Conservation (phyloP, 64 coral and sea anemone genomes). For the Orbicella faveolata region DNA sequence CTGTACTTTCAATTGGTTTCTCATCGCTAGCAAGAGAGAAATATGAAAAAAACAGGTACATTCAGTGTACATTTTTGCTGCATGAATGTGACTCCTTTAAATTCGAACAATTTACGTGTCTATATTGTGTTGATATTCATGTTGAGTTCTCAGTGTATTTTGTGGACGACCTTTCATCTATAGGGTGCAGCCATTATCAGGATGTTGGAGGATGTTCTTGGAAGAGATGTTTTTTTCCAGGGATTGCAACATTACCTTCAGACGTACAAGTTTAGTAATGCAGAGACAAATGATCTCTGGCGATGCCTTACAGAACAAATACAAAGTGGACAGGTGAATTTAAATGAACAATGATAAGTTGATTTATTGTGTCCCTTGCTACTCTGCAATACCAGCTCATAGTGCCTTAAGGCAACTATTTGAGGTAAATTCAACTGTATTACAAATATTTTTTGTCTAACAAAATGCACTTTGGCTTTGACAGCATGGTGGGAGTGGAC, state of each 20-base stretch:
- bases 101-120: too few species aligned
- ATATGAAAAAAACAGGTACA: too few species aligned
- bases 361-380: too few species aligned
- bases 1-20: too few species aligned
- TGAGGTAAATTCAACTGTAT: neutral
- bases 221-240: conserved; percentile 62
- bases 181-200: conserved; percentile 90
- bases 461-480: neutral
- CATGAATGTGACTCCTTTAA: too few species aligned
- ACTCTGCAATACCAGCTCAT: too few species aligned
- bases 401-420: too few species aligned
- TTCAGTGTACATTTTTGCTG: too few species aligned
- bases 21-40: too few species aligned
- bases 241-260: conserved; percentile 77
- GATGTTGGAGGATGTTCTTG: conserved; percentile 89
- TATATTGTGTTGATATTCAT: too few species aligned
- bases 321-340: neutral
- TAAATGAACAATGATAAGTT: too few species aligned
- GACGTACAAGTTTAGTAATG: conserved; percentile 71
- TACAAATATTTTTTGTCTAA: neutral
- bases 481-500: neutral
- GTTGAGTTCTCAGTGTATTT: too few species aligned
- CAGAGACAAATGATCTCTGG: conserved; percentile 88
- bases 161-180: neutral
- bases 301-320: conserved; percentile 40